phyloP scores from a whole-genome alignment of 1,140 invertebrate genomes.

The Brachionus sp. region DNA sequence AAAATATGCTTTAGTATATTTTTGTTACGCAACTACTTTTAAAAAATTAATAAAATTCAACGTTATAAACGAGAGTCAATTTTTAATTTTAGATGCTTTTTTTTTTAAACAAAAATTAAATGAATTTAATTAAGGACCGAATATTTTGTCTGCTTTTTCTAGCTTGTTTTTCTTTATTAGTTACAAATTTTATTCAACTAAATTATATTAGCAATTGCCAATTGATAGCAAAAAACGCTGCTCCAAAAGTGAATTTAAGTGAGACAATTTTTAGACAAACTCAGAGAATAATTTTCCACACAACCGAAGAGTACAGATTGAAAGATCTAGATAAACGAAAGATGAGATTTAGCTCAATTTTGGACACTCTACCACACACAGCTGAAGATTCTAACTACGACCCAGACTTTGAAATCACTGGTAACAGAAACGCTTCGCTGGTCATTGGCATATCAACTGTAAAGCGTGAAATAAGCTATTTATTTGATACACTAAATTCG shows the following conservation, averaged over 20 bases:
- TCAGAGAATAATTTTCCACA: neutral
- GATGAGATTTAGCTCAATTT: neutral
- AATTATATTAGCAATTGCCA: neutral
- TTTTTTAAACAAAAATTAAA: neutral
- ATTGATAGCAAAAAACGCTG: neutral
- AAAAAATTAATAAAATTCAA: neutral
- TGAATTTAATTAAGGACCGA: neutral
- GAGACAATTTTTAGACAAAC: neutral
- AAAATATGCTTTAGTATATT: too few species aligned
- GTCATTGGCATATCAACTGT: constrained; percentile 85
- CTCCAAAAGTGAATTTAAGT: neutral
- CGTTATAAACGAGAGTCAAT: neutral
- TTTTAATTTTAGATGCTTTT: neutral
- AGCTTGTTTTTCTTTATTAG: neutral
- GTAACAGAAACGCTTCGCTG: constrained; percentile 62
- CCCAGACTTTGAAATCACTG: neutral
- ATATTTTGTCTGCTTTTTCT: neutral
- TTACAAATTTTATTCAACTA: neutral
- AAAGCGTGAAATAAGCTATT: constrained; percentile 78
- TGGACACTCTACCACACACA: neutral
- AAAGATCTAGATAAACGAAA: neutral
- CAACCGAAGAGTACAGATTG: neutral
- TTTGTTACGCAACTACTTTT: neutral
- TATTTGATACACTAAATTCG: constrained; percentile 80
- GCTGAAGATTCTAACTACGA: neutral